Evolutionary conservation across 2,113 vertebrate species (phyloP), one percentile per base, ranked within the genome.

Genomic region (Ondatra zibethicus): DNA sequence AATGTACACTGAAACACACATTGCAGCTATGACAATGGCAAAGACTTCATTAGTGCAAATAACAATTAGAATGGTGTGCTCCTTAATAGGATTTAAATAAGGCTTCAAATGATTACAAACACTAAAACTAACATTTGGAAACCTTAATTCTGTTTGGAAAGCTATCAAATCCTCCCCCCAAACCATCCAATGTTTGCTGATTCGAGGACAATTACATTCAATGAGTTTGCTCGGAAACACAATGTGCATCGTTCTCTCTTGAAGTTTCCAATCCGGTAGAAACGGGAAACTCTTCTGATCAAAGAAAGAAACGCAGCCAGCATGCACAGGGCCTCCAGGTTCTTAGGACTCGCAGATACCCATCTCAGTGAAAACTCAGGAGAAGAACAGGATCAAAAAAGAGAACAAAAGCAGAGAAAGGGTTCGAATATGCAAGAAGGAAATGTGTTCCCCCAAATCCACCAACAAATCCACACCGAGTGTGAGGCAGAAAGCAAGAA

Each of bases 61-160:
- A 98, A 98, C 98, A 98, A 98, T 98, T 96, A 98, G 97, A 97
- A 98, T 97, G 98, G 98, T 98, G 98, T 98, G 98, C 98, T 98
- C 98, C 98, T 98, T 98, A 98, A 98, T 96, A 98, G 98, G 97
- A 97, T 98, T 99, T 99, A 99, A 99, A 99, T 98, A 98, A 99
- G 98, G 98, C 98, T 98, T 98, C 98, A 98, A 98, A 99, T 98
- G 98, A 98, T 98, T 97, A 98, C 97, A 98, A 97, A 97, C 95
- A 63, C 98, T 98, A 98, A 98, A 98, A 98, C 98, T 98, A 98
- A 98, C 97, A 98, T 98, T 98, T 98, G 97, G 96, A 98, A 98
- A 98, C 92, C 97, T 97, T 97, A 98, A 93, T 96, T 98, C 97
- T 90, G 5, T 97, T 96, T 90, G 98, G 97, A 98, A 98, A 98